These are phyloP conservation scores for Diachasmimorpha longicaudata DNA, from an alignment of 1,140 invertebrate species.

Conservation along the genomic window DNA sequence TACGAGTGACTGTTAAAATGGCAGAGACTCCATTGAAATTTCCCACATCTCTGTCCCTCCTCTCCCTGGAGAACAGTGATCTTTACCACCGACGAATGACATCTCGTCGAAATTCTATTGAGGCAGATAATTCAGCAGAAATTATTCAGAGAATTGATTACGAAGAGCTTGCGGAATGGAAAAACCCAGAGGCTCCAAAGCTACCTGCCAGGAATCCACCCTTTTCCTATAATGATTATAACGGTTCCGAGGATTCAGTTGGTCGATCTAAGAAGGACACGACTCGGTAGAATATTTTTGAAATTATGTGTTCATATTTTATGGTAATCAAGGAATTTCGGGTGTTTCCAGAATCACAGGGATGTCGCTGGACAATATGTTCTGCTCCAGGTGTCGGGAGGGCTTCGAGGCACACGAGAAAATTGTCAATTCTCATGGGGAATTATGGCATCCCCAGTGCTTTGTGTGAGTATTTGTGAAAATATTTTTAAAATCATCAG, in stretches of 20 bases:
- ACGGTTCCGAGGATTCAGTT: slow-evolving; percentile 7
- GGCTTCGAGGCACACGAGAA: slow-evolving; percentile 96
- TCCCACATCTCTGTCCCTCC: slow-evolving; percentile 35
- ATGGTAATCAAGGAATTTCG: slow-evolving; percentile 9
- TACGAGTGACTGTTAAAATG: slow-evolving; percentile 1
- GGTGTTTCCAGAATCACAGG: slow-evolving; percentile 69
- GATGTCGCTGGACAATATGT: slow-evolving; percentile 89
- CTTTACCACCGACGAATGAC: slow-evolving; percentile 35
- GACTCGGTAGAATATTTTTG: slow-evolving; percentile 22
- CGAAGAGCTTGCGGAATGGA: slow-evolving; percentile 35
- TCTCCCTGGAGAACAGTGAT: slow-evolving; percentile 32
- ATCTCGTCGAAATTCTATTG: slow-evolving; percentile 21
- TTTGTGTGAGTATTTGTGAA: slow-evolving; percentile 87
- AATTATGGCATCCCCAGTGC: slow-evolving; percentile 98
- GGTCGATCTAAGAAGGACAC: background rate
- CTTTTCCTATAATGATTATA: slow-evolving; percentile 34
- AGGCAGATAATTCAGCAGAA: background rate
- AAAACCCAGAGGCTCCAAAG: slow-evolving; percentile 12
- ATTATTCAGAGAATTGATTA: slow-evolving; percentile 28
- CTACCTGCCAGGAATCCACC: slow-evolving; percentile 14
- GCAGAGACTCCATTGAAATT: slow-evolving; percentile 30
- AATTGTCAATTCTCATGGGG: slow-evolving; percentile 98
- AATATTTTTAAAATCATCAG: too few relatives aligned
- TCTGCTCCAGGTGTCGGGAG: slow-evolving; percentile 91
- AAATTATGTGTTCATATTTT: background rate